Percentiles rank a stretch among this genome's conserved stretches.
phyloP scores from a whole-genome alignment of 2,113 vertebrate species.

The Elephantulus edwardii region DNA sequence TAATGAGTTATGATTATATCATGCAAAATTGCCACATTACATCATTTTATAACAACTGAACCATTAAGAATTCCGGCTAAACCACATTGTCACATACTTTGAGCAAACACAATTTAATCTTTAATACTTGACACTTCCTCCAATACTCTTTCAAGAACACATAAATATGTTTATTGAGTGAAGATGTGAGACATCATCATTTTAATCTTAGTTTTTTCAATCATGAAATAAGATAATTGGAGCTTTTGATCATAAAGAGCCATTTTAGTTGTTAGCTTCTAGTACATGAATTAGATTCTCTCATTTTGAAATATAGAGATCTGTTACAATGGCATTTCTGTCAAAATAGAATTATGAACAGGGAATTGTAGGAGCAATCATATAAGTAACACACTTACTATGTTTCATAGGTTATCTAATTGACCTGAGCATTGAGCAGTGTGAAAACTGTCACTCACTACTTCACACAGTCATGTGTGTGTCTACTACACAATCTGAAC shows the following conservation, averaged over 20 bases:
- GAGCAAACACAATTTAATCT: no score
- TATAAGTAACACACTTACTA: not conserved
- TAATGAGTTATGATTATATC: no score
- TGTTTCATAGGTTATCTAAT: not conserved
- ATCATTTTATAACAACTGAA: no score
- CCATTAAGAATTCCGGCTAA: no score
- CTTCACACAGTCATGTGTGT: not conserved
- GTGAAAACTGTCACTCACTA: not conserved
- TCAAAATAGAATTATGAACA: not conserved
- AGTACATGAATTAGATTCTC: not conserved
- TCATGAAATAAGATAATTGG: not conserved
- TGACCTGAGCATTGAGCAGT: not conserved
- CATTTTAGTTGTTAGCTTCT: not conserved
- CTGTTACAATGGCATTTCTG: not conserved
- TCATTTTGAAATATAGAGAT: not conserved
- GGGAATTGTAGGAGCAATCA: not conserved
- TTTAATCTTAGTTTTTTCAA: not conserved
- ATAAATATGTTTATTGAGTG: not conserved
- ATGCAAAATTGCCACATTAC: no score
- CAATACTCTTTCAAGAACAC: not conserved
- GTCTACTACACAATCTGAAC: not conserved
- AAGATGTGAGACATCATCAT: not conserved
- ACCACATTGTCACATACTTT: no score
- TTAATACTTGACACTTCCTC: not conserved
- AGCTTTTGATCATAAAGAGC: not conserved